phyloP scores from a whole-genome alignment of 2,113 vertebrate species.

The Aleadryas rufinucha region DNA sequence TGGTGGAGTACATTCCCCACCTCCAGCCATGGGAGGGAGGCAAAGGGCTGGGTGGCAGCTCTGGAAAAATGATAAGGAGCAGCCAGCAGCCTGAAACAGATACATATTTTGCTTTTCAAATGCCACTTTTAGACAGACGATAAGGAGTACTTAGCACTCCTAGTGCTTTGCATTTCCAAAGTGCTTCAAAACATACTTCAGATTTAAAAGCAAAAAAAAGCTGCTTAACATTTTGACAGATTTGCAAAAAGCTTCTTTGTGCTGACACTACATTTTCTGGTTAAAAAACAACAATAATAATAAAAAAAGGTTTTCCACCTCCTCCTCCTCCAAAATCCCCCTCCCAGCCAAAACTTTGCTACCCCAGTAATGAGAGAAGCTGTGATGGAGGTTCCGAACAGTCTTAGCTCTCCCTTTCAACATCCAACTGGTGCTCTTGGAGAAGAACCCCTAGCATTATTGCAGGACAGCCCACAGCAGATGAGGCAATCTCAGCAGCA shows the following conservation, averaged over 20 bases:
- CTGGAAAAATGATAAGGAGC: not conserved
- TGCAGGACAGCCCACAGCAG: not conserved
- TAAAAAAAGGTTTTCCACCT: not conserved
- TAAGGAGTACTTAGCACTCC: constrained; percentile 39
- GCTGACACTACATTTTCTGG: constrained; percentile 37
- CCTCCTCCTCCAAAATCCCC: not conserved
- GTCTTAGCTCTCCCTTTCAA: not conserved
- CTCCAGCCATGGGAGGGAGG: not conserved
- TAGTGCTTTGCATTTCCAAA: constrained; percentile 53
- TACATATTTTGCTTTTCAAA: constrained; percentile 34
- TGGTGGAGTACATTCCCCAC: not conserved
- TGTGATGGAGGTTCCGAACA: not conserved
- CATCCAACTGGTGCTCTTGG: not conserved
- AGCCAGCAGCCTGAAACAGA: not conserved
- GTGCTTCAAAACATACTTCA: constrained; percentile 57
- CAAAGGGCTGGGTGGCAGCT: constrained; percentile 4
- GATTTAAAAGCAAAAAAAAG: constrained; percentile 41
- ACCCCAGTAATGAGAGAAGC: not conserved
- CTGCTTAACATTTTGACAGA: constrained; percentile 48
- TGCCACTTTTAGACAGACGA: constrained; percentile 23
- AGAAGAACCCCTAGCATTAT: not conserved
- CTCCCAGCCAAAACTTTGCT: not conserved
- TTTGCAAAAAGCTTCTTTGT: constrained; percentile 34
- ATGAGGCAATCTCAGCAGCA: not conserved
- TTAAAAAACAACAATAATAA: constrained; percentile 1